Conservation (phyloP, 2,113 vertebrate genomes). For the Otolemur garnettii region DNA sequence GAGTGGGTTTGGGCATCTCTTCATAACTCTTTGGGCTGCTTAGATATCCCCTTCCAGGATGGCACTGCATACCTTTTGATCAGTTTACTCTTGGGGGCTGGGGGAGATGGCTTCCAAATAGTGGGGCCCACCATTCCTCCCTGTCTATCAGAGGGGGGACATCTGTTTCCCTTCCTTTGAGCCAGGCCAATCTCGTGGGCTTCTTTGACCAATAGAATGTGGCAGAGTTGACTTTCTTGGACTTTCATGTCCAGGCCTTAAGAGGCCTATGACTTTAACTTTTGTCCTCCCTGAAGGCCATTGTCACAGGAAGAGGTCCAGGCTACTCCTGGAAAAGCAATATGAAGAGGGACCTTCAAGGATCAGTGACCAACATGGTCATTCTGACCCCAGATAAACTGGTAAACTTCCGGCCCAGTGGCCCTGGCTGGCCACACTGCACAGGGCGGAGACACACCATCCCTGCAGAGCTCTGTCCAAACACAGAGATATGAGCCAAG, state of each 20-base stretch:
- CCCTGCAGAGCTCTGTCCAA: background rate
- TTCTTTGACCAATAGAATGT: background rate
- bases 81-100: background rate
- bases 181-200: background rate
- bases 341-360: background rate
- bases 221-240: background rate
- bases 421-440: too few species aligned
- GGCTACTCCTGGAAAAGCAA: background rate
- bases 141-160: too few species aligned
- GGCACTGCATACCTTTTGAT: background rate
- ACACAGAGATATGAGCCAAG: rapidly evolving
- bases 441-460: background rate
- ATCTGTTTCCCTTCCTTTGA: background rate
- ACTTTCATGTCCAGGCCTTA: background rate
- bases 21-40: background rate
- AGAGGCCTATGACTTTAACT: background rate
- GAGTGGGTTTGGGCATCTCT: background rate
- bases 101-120: background rate
- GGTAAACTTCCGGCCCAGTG: background rate
- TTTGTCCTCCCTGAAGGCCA: background rate
- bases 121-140: background rate
- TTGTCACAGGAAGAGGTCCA: background rate
- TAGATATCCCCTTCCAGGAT: background rate
- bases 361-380: rapidly evolving
- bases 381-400: too few species aligned